phyloP scores from a whole-genome alignment of 2,888 invertebrate genomes.

The Cephus pulcher region DNA sequence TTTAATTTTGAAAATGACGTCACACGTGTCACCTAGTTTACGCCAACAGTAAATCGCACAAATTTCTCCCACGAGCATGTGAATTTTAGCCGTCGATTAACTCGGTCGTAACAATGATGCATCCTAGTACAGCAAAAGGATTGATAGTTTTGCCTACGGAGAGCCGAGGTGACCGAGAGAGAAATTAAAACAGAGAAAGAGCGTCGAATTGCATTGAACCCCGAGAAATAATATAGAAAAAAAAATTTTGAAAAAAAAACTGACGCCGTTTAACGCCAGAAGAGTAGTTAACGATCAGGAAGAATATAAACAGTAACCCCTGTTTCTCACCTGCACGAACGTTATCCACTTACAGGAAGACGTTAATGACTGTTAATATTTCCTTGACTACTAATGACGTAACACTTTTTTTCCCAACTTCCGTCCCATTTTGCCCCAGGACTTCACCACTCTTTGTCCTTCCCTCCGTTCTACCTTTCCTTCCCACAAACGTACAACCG shows the following conservation, averaged over 20 bases:
- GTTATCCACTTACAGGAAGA: background rate
- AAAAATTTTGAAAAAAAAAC: too few species aligned
- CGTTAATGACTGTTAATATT: background rate
- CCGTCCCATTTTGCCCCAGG: background rate
- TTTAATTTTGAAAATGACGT: background rate
- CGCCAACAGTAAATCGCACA: background rate
- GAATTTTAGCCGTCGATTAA: background rate
- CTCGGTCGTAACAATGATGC: background rate
- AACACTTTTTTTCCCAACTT: background rate
- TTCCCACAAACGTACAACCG: background rate
- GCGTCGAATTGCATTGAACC: too few species aligned
- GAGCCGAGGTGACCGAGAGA: background rate
- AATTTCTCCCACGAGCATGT: background rate
- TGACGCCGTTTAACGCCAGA: background rate
- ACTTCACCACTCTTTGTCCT: background rate
- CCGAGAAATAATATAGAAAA: too few species aligned
- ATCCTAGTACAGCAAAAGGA: background rate
- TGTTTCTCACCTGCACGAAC: background rate
- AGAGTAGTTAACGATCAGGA: background rate
- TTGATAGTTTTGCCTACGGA: too few species aligned
- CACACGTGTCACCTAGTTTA: background rate
- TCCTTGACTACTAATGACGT: background rate
- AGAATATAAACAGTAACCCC: background rate
- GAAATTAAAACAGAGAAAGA: background rate
- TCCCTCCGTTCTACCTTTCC: background rate